Evolutionary conservation across 2,888 invertebrate species (phyloP), one percentile per base, ranked within the genome.

Genomic region (Ormyrus nitidulus): DNA sequence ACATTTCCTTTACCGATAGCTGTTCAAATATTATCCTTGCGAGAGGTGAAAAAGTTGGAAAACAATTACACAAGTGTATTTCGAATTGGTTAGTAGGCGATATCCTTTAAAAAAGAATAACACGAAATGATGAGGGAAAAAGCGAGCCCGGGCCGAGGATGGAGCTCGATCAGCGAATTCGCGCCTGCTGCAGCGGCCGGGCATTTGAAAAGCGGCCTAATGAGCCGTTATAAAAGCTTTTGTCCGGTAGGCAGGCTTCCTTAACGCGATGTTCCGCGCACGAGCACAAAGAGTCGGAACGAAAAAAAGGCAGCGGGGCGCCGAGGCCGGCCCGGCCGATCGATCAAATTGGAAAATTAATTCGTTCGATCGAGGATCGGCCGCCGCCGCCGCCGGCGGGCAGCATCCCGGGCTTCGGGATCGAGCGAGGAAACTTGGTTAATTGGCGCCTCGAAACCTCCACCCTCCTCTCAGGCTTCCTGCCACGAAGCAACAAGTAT

Each of bases 161-260:
- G 6, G 51, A 10, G 48, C 54, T 46, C 62, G 49, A 56, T 76
- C 59, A 76, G 48, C 64, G 62, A 65, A 65, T 70, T 71, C 56
- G 53, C 49, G 59, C 56, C 34, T 7, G 61, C 46, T 34, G 44
- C 1, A 10, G 19, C 48, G 19, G 13, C 58, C 4, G 34, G 34
- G 61, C 69, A 7, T 56, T 68, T 73, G 59, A 66, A 77, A 72
- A 72, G 72, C 19, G 10, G 49, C 49, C 72, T 79, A 79, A 73
- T 73, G 73, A 79, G 68, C 68, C 68, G 68, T 73, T 73, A 69
- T 79, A 73, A 79, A 79, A 73, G 68, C 59, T 58, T 79, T 73
- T 79, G 73, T 79, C 64, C 66, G 34, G 19, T 7, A 49, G 44
- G 19, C 11, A 49, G 44, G 11, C n/a, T 56, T 70, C 66, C 34